Base-by-base conservation (phyloP, 2,888 invertebrate species). In the Ormyrus thymus region DNA sequence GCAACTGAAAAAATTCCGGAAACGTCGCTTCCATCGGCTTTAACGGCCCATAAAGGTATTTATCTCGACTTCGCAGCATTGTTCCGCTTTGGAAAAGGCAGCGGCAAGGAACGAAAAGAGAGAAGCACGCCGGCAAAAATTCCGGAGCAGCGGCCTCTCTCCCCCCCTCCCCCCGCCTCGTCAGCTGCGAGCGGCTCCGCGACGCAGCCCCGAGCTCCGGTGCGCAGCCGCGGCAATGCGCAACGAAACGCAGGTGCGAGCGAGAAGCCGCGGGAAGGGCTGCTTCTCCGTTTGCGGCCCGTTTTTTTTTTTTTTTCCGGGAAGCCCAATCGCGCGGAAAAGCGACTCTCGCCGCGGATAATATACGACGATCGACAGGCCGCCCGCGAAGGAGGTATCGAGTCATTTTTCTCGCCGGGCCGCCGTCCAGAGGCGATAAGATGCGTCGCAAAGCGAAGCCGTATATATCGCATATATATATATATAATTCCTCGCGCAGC, bases 361-460 rank as follows among this genome's bases (percentile, higher is more conserved):
- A 13, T 13, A 13, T 13, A 50, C 29, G 29, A 64, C 53, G 51
- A 53, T 58, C 48, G 58, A 46, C 48, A 56, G n/a, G 48, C 8
- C 59, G 51, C 59, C 29, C 11, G 48, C 51, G 43, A 46, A 71
- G 43, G 43, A 58, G 3, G 15, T 58, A 6, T 7, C 50, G 29
- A 56, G 50, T 2, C 46, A 64, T n/a, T 43, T 50, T 59, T 58
- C 48, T 13, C 43, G 9, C 55, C 48, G 48, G 51, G 29, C 13
- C 48, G 13, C 46, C 61, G 10, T 56, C 59, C 59, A 13, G 56
- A n/a, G 62, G 69, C 61, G 69, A 76, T 76, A 76, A 76, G 62
- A 76, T 48, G 69, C 43, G 69, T 66, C 51, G 43, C 43, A 50
- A 64, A 64, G 56, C 56, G 48, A 64, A 64, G 15, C 13, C 66